Evolutionary conservation across 2,797 vertebrate genomes (phyloP).

Genomic region (Hydrophis major): DNA sequence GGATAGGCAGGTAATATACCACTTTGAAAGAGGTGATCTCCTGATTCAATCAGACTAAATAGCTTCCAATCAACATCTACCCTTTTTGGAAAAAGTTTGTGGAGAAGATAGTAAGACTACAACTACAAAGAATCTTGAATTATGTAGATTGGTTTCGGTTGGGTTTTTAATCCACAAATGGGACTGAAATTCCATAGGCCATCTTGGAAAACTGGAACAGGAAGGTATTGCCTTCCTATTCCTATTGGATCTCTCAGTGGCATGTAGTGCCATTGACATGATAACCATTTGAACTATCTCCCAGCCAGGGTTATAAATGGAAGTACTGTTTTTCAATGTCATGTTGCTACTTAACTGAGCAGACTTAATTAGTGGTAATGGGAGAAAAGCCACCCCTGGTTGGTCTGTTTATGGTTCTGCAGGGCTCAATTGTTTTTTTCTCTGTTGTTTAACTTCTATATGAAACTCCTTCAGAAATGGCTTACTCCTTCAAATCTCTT

Average conservation of each 20-base stretch:
- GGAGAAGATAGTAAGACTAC: neutral
- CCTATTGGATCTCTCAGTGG: neutral
- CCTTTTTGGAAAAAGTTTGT: neutral
- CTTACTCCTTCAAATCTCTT: neutral
- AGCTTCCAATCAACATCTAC: neutral
- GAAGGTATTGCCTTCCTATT: neutral
- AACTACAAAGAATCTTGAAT: neutral
- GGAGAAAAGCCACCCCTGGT: neutral
- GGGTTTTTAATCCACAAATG: too few species aligned
- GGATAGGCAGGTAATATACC: neutral
- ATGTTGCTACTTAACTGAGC: neutral
- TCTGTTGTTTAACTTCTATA: neutral
- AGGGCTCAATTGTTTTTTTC: neutral
- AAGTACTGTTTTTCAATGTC: neutral
- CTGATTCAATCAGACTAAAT: neutral
- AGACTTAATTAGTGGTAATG: neutral
- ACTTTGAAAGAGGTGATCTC: neutral
- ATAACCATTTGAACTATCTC: neutral
- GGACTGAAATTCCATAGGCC: neutral
- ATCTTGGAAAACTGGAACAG: neutral
- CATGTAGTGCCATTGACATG: neutral
- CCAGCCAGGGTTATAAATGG: neutral
- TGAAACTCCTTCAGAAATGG: neutral
- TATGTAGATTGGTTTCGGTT: neutral
- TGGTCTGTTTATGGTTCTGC: neutral